Evolutionary conservation across 2,797 vertebrate species (phyloP), one percentile per base, ranked within the genome.

Genomic region (Hemibagrus guttatus): DNA sequence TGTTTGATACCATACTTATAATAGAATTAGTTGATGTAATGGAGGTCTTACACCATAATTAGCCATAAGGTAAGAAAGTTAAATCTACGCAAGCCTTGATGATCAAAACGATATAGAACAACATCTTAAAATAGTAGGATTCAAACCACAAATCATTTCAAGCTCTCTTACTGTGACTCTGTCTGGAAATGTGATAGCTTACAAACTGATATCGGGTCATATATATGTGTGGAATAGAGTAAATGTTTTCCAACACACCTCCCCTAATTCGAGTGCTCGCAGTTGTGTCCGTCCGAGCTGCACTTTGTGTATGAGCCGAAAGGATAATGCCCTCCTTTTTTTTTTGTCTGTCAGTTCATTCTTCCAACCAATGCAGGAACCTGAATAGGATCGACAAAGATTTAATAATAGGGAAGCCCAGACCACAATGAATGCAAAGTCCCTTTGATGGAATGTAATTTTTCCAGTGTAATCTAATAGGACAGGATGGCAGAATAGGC

Each of bases 381-480:
- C 39, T 85, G 68, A 91, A 90, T 80, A 84, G 83, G 76, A 86
- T 90, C 54, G 89, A 88, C 86, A 81, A 72, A 86, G 81, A 91
- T 91, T 89, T 85, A 74, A 90, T 84, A 80, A 85, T 86, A 83
- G 88, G 69, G 76, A 87, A 81, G 87, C 86, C 72, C 79, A 46
- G 79, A 49, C 81, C 78, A 82, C 88, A 90, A 91, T 91, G 81
- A 91, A 90, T 54, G 58, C 84, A 76, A 83, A 86, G 78, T 91
- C 90, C 90, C 87, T 91, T 90, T 92, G 88, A 89, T 90, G 91
- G 86, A 92, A 91, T 89, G 87, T 81, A 83, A 88, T 90, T 88
- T 91, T 89, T 92, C 82, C 86, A 87, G 74, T 87, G 85, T 89
- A 89, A 90, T 90, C 88, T 90, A 92, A 92, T 87, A 89, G 89